phyloP scores from a whole-genome alignment of 2,888 invertebrate species.

The Drosophila niveifrons region DNA sequence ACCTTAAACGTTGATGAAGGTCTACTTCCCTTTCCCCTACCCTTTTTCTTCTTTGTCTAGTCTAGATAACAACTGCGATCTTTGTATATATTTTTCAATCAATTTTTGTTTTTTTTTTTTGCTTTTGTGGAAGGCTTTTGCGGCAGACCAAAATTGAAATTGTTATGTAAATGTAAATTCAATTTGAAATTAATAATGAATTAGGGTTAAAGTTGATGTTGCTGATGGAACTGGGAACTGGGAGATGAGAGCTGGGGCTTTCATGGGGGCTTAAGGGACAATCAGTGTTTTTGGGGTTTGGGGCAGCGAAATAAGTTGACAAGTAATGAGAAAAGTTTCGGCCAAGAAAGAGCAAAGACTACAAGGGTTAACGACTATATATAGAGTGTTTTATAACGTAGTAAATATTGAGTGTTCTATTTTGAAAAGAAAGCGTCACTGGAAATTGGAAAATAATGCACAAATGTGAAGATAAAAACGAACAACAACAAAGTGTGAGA shows the following conservation, averaged over 20 bases:
- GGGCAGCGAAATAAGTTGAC: not conserved
- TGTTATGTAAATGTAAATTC: slow-evolving; percentile 57
- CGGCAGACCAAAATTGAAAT: slow-evolving; percentile 48
- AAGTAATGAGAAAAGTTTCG: slow-evolving; percentile 15
- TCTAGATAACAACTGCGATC: slow-evolving; percentile 10
- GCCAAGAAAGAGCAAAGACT: not conserved
- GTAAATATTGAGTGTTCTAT: not conserved
- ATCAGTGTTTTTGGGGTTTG: slow-evolving; percentile 1
- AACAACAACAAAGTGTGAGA: too few relatives aligned
- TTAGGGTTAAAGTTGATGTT: slow-evolving; percentile 24
- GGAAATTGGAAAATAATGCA: not conserved
- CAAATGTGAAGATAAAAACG: not conserved
- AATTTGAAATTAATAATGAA: slow-evolving; percentile 62
- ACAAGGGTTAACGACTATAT: not conserved
- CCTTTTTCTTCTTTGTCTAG: not conserved
- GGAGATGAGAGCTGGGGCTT: not conserved
- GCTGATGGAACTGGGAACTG: not conserved
- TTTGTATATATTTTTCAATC: slow-evolving; percentile 48
- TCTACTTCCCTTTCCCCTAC: slow-evolving; percentile 1
- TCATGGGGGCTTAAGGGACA: not conserved
- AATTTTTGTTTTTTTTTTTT: slow-evolving; percentile 27
- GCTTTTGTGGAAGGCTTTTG: slow-evolving; percentile 2
- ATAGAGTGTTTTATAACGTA: not conserved
- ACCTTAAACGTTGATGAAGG: slow-evolving; percentile 63
- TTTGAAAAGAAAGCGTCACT: not conserved